Evolutionary conservation across 2,797 vertebrate genomes (phyloP).

Genomic region (Clarias platycephalus): DNA sequence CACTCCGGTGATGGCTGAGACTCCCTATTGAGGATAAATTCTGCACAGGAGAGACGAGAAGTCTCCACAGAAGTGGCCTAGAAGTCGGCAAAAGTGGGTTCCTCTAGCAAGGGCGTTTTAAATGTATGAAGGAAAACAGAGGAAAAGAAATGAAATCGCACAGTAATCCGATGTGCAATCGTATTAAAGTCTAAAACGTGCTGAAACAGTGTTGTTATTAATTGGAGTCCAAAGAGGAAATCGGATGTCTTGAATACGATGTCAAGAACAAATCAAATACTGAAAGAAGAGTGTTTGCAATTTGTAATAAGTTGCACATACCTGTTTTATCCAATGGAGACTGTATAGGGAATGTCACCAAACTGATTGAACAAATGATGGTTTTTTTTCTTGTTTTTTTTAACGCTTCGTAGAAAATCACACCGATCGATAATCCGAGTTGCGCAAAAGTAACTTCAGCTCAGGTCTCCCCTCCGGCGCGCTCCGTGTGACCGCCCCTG

Average conservation of each 20-base stretch:
- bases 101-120: background rate
- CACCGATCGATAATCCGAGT: conserved; percentile 49
- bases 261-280: background rate
- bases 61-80: conserved; percentile 20
- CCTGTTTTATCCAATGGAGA: conserved; percentile 24
- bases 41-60: conserved; percentile 17
- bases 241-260: background rate
- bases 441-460: conserved; percentile 43
- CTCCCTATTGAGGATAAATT: conserved; percentile 49
- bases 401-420: conserved; percentile 6
- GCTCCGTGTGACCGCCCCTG: background rate
- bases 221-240: background rate
- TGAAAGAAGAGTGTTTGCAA: background rate
- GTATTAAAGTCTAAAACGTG: background rate
- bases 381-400: background rate
- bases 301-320: background rate
- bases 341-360: background rate
- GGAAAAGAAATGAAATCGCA: background rate
- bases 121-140: background rate
- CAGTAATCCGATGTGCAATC: too few species aligned
- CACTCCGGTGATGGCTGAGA: conserved; percentile 48
- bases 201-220: too few species aligned
- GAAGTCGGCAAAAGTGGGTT: conserved; percentile 16
- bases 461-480: background rate
- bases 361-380: background rate